Evolutionary conservation across 2,797 vertebrate genomes (phyloP).

Genomic region (Xenops minutus): DNA sequence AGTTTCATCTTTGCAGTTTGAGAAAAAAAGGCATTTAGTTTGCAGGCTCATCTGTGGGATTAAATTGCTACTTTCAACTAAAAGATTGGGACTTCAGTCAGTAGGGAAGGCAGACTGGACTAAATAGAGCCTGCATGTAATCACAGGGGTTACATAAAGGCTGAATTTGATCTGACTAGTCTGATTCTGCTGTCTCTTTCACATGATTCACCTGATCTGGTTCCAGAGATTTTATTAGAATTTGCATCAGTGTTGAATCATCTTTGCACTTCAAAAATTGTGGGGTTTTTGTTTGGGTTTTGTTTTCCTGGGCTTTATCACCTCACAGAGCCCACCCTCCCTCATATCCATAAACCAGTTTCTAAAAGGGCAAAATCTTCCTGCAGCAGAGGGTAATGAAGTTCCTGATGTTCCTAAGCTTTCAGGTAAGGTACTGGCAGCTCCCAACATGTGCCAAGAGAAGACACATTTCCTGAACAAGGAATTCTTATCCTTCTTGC

Average conservation of each 20-base stretch:
- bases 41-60: background rate
- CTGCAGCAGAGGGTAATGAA: background rate
- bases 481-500: background rate
- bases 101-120: background rate
- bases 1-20: background rate
- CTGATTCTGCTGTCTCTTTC: background rate
- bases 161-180: background rate
- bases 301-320: background rate
- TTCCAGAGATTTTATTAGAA: background rate
- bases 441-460: fast-evolving
- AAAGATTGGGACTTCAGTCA: background rate
- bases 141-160: background rate
- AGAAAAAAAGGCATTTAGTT: background rate
- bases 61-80: background rate
- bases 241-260: background rate
- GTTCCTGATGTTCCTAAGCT: background rate
- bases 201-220: background rate
- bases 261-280: background rate
- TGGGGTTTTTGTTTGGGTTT: too few species aligned
- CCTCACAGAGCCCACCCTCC: background rate
- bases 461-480: background rate
- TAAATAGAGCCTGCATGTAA: background rate
- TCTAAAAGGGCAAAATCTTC: background rate
- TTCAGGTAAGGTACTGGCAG: background rate
- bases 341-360: background rate